Conservation (phyloP, 1,140 invertebrate genomes). For the Bacillus rossius region DNA sequence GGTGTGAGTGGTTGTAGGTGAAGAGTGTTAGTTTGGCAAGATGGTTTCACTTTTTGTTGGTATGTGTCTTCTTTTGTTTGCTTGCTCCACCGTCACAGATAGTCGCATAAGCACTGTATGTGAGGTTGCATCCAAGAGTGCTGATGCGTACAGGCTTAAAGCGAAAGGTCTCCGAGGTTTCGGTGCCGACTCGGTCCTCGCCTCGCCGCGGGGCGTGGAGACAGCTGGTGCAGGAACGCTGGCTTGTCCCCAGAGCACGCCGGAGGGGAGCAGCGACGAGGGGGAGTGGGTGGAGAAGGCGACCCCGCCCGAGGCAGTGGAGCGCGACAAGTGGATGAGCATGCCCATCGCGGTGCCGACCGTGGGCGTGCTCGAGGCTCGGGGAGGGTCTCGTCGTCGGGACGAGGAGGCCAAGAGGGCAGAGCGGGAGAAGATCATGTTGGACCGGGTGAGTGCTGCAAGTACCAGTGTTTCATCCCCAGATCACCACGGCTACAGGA, state of each 20-base stretch:
- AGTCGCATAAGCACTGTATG: too few relatives aligned
- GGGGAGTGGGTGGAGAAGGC: conserved; percentile 41
- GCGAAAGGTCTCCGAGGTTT: too few relatives aligned
- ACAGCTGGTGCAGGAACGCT: conserved; percentile 13
- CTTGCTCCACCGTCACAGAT: too few relatives aligned
- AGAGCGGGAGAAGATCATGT: not conserved
- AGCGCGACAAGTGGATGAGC: conserved; percentile 47
- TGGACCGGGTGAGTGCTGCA: conserved; percentile 3
- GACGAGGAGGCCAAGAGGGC: not conserved
- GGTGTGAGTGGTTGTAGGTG: too few relatives aligned
- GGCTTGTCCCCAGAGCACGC: conserved; percentile 20
- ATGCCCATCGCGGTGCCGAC: conserved; percentile 39
- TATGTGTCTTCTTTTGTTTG: too few relatives aligned
- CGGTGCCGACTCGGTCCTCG: too few relatives aligned
- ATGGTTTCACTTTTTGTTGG: too few relatives aligned
- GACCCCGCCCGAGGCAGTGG: not conserved
- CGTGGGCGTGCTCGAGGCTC: not conserved
- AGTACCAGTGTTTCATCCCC: not conserved
- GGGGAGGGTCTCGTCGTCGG: not conserved
- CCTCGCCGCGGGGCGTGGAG: too few relatives aligned
- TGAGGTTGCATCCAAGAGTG: too few relatives aligned
- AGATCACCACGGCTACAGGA: not conserved
- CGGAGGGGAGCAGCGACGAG: conserved; percentile 29
- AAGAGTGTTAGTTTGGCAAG: too few relatives aligned
- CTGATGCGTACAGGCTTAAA: too few relatives aligned